Percentiles rank a stretch among this genome's conserved stretches.
phyloP scores from a whole-genome alignment of 1,140 invertebrate species.

The Adelges cooleyi region DNA sequence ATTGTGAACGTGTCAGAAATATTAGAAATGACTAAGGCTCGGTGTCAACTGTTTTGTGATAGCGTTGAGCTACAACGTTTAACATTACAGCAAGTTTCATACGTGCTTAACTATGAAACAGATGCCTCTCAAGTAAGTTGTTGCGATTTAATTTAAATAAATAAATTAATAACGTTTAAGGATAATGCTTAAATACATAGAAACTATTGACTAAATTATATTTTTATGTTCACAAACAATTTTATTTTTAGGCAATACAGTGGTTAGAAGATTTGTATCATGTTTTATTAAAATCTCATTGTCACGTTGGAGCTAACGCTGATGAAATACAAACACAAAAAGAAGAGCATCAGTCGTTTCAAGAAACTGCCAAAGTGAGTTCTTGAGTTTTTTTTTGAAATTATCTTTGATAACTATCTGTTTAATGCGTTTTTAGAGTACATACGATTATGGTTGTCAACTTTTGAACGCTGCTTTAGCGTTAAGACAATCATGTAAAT shows the following conservation, averaged over 20 bases:
- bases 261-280: constrained; percentile 63
- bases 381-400: background rate
- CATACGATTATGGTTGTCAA: constrained; percentile 67
- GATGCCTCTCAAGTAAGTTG: constrained; percentile 54
- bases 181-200: background rate
- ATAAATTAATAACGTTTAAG: background rate
- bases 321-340: constrained; percentile 63
- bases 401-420: background rate
- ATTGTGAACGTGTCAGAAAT: constrained; percentile 58
- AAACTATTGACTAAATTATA: background rate
- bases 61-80: constrained; percentile 59
- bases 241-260: constrained; percentile 47
- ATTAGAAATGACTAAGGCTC: constrained; percentile 45
- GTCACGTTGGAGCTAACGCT: constrained; percentile 57
- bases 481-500: constrained; percentile 58
- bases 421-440: constrained; percentile 44
- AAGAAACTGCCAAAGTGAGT: constrained; percentile 59
- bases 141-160: no score
- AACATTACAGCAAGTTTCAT: constrained; percentile 60
- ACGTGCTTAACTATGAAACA: constrained; percentile 61
- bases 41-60: constrained; percentile 55
- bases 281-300: constrained; percentile 55
- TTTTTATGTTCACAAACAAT: constrained; percentile 22
- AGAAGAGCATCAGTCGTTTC: constrained; percentile 60
- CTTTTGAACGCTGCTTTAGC: constrained; percentile 59